A percentile compares a stretch with the other conserved stretches of the same genome.
Conservation (phyloP, 2,113 vertebrate genomes). For the Nesogale talazaci region DNA sequence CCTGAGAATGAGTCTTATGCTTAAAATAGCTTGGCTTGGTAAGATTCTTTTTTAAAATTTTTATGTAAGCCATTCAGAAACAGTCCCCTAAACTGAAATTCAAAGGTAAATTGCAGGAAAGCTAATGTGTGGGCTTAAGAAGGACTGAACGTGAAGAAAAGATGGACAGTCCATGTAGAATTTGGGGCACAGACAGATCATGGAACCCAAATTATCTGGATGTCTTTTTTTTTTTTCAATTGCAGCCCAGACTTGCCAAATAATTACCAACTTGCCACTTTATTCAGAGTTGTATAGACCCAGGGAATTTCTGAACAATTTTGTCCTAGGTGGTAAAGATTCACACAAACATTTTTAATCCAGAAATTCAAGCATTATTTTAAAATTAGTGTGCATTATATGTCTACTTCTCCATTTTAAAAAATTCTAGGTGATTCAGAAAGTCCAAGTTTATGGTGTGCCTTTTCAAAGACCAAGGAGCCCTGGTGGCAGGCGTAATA, state of each 20-base stretch:
- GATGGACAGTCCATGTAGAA: not conserved
- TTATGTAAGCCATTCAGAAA: not conserved
- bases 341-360: constrained; percentile 3
- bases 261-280: constrained; percentile 46
- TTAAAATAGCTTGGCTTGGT: constrained; percentile 23
- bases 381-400: constrained; percentile 39
- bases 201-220: constrained; percentile 28
- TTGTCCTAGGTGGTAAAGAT: constrained; percentile 33
- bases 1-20: not conserved
- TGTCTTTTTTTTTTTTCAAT: not conserved
- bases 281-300: constrained; percentile 40
- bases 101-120: constrained; percentile 14
- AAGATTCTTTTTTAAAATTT: constrained; percentile 14
- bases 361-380: not conserved
- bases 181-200: constrained; percentile 2
- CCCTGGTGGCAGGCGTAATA: too few relatives aligned
- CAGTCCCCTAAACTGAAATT: constrained; percentile 32
- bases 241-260: constrained; percentile 18
- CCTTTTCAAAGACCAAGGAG: not conserved
- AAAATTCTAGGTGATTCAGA: constrained; percentile 58
- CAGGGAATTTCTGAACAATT: constrained; percentile 51
- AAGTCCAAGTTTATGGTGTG: constrained; percentile 25
- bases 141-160: not conserved
- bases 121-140: not conserved
- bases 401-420: constrained; percentile 56